phyloP scores from a whole-genome alignment of 2,113 vertebrate species.

The Toxotes jaculatrix region DNA sequence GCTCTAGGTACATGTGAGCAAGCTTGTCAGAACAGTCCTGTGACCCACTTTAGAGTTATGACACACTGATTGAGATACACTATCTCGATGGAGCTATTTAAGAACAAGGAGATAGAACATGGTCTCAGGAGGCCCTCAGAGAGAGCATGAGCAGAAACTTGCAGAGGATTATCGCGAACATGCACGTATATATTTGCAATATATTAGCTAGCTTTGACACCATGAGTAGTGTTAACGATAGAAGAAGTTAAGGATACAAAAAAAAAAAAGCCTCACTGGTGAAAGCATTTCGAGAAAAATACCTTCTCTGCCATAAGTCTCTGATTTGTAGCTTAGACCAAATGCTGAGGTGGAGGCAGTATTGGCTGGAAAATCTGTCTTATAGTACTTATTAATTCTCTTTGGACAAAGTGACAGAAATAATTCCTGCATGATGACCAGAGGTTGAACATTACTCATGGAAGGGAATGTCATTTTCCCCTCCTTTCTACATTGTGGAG shows the following conservation, averaged over 20 bases:
- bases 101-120: slow-evolving; percentile 26
- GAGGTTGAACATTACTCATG: slow-evolving; percentile 15
- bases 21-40: slow-evolving; percentile 25
- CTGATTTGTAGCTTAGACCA: slow-evolving; percentile 34
- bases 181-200: not conserved
- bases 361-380: slow-evolving; percentile 19
- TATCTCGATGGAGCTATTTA: slow-evolving; percentile 67
- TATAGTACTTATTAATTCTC: slow-evolving; percentile 9
- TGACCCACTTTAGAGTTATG: slow-evolving; percentile 63
- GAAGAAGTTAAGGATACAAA: not conserved
- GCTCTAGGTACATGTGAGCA: not conserved
- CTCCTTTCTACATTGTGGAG: not conserved
- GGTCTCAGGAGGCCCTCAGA: slow-evolving; percentile 2
- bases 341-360: slow-evolving; percentile 1
- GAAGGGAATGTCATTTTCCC: not conserved
- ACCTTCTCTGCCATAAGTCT: slow-evolving; percentile 4
- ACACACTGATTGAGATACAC: slow-evolving; percentile 60
- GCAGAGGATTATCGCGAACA: not conserved
- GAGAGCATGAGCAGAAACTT: slow-evolving; percentile 8
- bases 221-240: too few species aligned
- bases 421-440: slow-evolving; percentile 39
- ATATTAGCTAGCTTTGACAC: not conserved
- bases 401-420: slow-evolving; percentile 38
- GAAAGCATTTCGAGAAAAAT: not conserved
- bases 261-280: not conserved